A percentile compares a stretch with the other conserved stretches of the same genome.
phyloP scores from a whole-genome alignment of 35 echinoderm and acorn worm species.

The Heliocidaris tuberculata region DNA sequence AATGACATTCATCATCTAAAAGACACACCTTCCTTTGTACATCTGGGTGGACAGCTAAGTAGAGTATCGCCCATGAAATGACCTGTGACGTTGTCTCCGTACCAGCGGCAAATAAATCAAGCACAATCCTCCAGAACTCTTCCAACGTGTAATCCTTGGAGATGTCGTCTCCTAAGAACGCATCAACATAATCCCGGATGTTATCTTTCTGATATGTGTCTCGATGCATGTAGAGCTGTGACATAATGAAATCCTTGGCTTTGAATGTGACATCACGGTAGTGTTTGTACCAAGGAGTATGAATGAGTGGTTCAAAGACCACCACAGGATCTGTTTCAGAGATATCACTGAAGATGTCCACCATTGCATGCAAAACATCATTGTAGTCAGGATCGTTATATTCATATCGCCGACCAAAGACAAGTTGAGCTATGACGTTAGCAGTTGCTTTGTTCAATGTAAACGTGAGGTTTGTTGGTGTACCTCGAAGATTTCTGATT shows the following conservation, averaged over 20 bases:
- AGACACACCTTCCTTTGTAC: slow-evolving; percentile 30
- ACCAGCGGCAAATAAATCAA: slow-evolving; percentile 44
- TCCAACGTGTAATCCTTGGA: background rate
- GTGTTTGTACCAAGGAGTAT: slow-evolving; percentile 14
- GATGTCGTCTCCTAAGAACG: slow-evolving; percentile 27
- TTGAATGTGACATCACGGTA: background rate
- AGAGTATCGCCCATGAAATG: slow-evolving; percentile 33
- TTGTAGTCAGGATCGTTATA: slow-evolving; percentile 35
- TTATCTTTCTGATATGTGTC: slow-evolving; percentile 26
- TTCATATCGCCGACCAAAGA: slow-evolving; percentile 63
- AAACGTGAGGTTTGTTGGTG: background rate
- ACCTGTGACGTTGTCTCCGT: slow-evolving; percentile 29
- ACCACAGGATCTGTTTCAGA: slow-evolving; percentile 9
- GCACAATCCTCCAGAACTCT: background rate
- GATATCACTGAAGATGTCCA: background rate
- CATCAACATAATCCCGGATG: slow-evolving; percentile 37
- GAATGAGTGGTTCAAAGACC: background rate
- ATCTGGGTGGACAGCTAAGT: slow-evolving; percentile 4
- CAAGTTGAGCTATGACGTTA: slow-evolving; percentile 50
- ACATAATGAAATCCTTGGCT: background rate
- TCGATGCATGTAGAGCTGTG: background rate
- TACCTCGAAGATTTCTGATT: background rate
- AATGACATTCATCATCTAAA: too few species aligned
- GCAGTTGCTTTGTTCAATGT: slow-evolving; percentile 44
- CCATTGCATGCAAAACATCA: background rate